Evolutionary conservation across 2,113 vertebrate species (phyloP).

Genomic region (Sapayoa aenigma): DNA sequence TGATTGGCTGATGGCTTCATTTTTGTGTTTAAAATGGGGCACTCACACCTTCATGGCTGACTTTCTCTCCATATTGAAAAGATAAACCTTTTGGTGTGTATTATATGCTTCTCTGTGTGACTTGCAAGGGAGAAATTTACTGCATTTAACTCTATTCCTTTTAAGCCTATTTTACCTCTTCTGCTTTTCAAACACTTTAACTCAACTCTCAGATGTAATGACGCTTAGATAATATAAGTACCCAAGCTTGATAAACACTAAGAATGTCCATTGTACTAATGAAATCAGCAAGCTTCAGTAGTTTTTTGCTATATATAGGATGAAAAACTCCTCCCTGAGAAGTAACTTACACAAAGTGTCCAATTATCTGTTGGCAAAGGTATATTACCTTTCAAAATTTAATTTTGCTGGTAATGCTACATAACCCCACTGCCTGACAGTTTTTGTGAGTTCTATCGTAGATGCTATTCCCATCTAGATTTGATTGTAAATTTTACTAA

Average conservation of each 20-base stretch:
- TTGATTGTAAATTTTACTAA: background rate
- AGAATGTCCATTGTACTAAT: background rate
- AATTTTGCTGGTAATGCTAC: background rate
- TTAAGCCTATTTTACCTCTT: background rate
- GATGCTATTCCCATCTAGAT: background rate
- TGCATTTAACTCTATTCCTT: background rate
- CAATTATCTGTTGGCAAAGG: conserved; percentile 5
- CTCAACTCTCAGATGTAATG: background rate
- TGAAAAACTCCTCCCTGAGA: background rate
- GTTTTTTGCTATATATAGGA: background rate
- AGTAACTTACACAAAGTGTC: background rate
- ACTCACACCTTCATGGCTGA: background rate
- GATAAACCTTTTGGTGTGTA: background rate
- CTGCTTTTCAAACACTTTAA: background rate
- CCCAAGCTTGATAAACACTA: background rate
- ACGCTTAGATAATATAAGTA: background rate
- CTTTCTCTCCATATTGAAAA: background rate
- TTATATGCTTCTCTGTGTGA: background rate
- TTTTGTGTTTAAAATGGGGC: background rate
- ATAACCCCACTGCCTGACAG: background rate
- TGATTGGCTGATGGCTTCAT: background rate
- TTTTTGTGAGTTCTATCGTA: background rate
- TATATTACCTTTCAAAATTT: background rate
- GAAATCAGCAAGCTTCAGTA: conserved; percentile 11
- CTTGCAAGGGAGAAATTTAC: background rate